Conservation (phyloP, 2,888 invertebrate genomes). For the Miltochrista miniata region DNA sequence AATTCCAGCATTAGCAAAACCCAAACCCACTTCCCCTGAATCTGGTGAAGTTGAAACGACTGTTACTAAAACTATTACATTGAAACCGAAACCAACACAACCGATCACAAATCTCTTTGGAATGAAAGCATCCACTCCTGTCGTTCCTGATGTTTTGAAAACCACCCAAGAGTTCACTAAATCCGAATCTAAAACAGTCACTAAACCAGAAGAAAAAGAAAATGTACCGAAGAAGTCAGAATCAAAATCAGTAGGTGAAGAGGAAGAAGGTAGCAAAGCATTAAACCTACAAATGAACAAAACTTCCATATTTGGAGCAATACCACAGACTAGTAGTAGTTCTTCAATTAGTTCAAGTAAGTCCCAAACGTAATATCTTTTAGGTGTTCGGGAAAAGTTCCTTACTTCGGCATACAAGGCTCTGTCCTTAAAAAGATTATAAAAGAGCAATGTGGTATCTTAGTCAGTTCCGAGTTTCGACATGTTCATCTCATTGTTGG, state of each 20-base stretch:
- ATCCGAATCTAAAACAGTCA: conserved; percentile 38
- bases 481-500: no score
- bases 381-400: no score
- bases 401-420: no score
- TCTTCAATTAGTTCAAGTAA: conserved; percentile 35
- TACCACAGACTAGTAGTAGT: conserved; percentile 32
- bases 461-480: no score
- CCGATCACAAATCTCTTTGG: conserved; percentile 57
- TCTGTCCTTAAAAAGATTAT: no score
- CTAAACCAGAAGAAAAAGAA: conserved; percentile 52
- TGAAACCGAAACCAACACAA: conserved; percentile 51
- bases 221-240: conserved; percentile 52
- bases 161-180: conserved; percentile 41
- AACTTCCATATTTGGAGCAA: conserved; percentile 25
- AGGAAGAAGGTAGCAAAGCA: conserved; percentile 47
- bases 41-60: conserved; percentile 61
- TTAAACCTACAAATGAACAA: conserved; percentile 43
- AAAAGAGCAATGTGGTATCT: no score
- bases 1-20: conserved; percentile 23
- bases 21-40: conserved; percentile 53
- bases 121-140: conserved; percentile 47
- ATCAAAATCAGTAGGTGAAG: conserved; percentile 38
- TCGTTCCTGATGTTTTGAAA: conserved; percentile 55
- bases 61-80: conserved; percentile 31
- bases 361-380: no score